A percentile compares a stretch with the other conserved stretches of the same genome.
phyloP scores from a whole-genome alignment of 1,140 invertebrate species.

The Bombus superbus region DNA sequence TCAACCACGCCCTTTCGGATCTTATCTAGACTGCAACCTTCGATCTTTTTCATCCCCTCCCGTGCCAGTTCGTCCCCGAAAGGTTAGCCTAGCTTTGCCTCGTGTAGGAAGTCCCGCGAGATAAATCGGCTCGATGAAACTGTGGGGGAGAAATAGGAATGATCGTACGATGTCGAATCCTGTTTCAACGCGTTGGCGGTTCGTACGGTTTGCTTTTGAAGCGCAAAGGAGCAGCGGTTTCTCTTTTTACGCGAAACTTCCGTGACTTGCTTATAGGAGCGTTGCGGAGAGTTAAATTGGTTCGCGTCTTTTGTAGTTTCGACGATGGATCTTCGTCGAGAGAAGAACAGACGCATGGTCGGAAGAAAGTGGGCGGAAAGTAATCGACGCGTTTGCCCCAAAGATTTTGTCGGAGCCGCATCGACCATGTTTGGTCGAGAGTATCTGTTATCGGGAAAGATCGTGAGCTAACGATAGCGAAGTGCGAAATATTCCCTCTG shows the following conservation, averaged over 20 bases:
- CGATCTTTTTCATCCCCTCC: conserved; percentile 33
- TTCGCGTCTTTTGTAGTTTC: too few species aligned
- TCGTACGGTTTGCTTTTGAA: neutral
- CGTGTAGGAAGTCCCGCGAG: conserved; percentile 41
- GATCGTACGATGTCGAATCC: conserved; percentile 2
- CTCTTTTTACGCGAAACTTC: too few species aligned
- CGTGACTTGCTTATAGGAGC: too few species aligned
- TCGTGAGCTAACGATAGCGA: neutral
- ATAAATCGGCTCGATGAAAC: conserved; percentile 42
- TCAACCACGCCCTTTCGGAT: conserved; percentile 65
- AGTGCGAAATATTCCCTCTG: neutral
- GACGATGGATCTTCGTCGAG: neutral
- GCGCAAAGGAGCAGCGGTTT: too few species aligned
- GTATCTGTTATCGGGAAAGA: neutral
- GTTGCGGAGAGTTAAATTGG: too few species aligned
- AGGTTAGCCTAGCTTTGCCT: conserved; percentile 36
- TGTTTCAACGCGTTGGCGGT: neutral
- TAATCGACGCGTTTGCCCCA: neutral
- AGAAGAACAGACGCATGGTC: neutral
- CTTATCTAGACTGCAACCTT: conserved; percentile 71
- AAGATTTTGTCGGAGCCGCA: neutral
- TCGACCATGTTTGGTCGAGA: neutral
- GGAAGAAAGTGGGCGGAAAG: neutral
- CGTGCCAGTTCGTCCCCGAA: conserved; percentile 22
- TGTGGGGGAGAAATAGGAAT: conserved; percentile 40